These are phyloP conservation scores for Pygathrix nemaeus DNA, from an alignment of 2,113 vertebrate genomes.

Conservation along the genomic window DNA sequence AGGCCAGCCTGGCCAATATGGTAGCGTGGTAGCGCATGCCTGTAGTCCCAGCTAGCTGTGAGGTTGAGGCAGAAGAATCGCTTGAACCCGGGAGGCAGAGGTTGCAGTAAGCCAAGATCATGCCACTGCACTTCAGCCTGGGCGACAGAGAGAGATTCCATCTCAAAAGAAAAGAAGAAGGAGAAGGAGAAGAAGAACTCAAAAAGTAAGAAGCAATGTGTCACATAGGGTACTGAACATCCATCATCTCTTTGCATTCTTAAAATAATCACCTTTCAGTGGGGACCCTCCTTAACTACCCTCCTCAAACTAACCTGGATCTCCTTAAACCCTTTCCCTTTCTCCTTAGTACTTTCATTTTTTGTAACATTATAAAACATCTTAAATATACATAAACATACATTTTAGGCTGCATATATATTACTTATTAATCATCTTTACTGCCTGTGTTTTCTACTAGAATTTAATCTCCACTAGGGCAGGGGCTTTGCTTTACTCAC, in stretches of 20 bases:
- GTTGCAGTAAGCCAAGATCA: too few species aligned
- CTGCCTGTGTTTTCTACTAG: neutral
- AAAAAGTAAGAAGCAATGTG: neutral
- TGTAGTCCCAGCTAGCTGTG: too few species aligned
- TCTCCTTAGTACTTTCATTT: neutral
- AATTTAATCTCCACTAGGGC: neutral
- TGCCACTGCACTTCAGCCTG: too few species aligned
- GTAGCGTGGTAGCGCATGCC: too few species aligned
- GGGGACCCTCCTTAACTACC: neutral
- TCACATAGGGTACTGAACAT: neutral
- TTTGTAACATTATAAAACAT: neutral
- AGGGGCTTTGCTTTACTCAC: constrained; percentile 16
- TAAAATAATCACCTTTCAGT: neutral
- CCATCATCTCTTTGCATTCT: neutral
- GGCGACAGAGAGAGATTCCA: too few species aligned
- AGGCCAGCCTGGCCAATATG: too few species aligned
- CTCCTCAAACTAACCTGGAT: neutral
- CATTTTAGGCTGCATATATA: neutral
- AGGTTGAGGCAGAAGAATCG: too few species aligned
- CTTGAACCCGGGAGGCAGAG: too few species aligned
- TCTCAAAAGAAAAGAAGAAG: too few species aligned
- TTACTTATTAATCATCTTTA: constrained; percentile 25
- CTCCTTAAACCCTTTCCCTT: neutral
- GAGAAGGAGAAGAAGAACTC: neutral
- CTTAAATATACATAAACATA: neutral